Evolutionary conservation across 2,113 vertebrate species (phyloP), one percentile per base, ranked within the genome.

Genomic region (Nannospalax galili): DNA sequence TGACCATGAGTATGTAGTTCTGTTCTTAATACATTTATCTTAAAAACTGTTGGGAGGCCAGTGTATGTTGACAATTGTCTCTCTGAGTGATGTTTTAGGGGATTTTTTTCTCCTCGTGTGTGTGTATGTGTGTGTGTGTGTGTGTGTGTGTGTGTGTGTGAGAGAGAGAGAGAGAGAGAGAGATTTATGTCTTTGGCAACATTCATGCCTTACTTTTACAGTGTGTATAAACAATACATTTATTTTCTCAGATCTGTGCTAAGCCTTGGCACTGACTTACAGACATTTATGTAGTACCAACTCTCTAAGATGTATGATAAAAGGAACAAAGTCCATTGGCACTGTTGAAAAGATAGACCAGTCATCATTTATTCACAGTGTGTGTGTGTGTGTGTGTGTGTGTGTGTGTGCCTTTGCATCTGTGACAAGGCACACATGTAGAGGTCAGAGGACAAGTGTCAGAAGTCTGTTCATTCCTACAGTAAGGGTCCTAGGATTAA

Each of bases 241-340:
- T 84, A 84, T 92, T 91, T 97, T 96, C 74, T 93, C 87, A 17
- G 80, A 69, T 22, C 70, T 77, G 73, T 62, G 40, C 72, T 89
- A 94, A 92, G 78, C 52, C 65, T 89, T 62, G 45, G 42, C 30
- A 88, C 30, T 94, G 30, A 80, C 86, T 95, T 84, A 74, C 4
- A 95, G 77, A 82, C 15, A 62, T 88, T 87, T 90, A 45, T 90
- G 37, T 40, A 81, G 48, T 78, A 58, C 70, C 92, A 84, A 92
- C 32, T 87, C 65, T 87, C 10, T 45, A 92, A 93, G 26, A 52
- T n/a, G 28, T 81, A 87, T 10, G 79, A 90, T 30, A 60, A 2
- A 9, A 90, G 60, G n/a, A 84, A 92, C 5, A 84, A 91, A 40
- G 35, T 48, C 37, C 56, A 37, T 30, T 64, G 35, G 26, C 17